Conservation (phyloP, 1,140 invertebrate species). For the Zaprionus davidi region DNA sequence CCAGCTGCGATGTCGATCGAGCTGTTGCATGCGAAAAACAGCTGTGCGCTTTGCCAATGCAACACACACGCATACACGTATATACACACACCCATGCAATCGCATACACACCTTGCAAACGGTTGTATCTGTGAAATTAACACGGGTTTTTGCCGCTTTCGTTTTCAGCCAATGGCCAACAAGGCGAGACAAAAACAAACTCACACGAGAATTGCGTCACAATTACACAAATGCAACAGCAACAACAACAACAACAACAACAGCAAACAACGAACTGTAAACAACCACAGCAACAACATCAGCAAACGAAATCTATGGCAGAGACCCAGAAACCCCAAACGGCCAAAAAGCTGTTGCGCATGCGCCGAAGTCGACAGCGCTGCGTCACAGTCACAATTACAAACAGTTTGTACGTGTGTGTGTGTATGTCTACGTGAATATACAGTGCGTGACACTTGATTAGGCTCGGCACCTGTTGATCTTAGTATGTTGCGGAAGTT, state of each 20-base stretch:
- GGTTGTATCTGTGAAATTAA: constrained; percentile 33
- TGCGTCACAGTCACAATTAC: constrained; percentile 17
- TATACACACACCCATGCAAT: constrained; percentile 3
- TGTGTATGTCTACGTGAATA: background rate
- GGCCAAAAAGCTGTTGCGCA: constrained; percentile 66
- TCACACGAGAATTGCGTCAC: constrained; percentile 74
- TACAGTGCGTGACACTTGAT: constrained; percentile 11
- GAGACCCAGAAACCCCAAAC: constrained; percentile 80
- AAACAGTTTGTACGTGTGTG: background rate
- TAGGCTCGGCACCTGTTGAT: background rate
- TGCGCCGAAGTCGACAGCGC: constrained; percentile 52
- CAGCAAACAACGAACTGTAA: constrained; percentile 42
- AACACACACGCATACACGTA: constrained; percentile 11
- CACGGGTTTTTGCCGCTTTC: constrained; percentile 58
- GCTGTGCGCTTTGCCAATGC: constrained; percentile 33
- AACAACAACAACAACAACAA: constrained; percentile 44
- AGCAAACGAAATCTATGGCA: constrained; percentile 49
- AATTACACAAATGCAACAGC: constrained; percentile 75
- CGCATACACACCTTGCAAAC: constrained; percentile 6
- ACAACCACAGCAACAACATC: constrained; percentile 43
- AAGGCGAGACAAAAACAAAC: constrained; percentile 66
- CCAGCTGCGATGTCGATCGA: constrained; percentile 6
- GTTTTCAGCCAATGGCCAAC: constrained; percentile 65
- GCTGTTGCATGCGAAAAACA: constrained; percentile 29
- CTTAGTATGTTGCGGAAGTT: background rate